phyloP scores from a whole-genome alignment of 1,140 invertebrate genomes.

The Drosophila repleta region DNA sequence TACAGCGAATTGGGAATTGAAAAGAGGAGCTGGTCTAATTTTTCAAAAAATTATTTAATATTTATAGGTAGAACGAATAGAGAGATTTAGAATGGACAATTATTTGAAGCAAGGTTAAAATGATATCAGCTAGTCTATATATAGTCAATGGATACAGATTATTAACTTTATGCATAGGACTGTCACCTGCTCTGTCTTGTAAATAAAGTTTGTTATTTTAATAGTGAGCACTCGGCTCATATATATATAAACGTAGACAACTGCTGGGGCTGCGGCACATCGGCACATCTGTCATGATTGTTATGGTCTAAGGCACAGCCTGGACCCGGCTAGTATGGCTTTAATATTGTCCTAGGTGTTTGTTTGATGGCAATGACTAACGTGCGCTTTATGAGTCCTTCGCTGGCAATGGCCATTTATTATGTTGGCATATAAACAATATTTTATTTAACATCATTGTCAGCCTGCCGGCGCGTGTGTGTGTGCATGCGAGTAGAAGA shows the following conservation, averaged over 20 bases:
- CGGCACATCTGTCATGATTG: conserved; percentile 71
- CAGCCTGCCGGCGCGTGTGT: conserved; percentile 16
- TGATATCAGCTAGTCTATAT: too few relatives aligned
- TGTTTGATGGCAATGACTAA: conserved; percentile 48
- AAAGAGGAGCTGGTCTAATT: neutral
- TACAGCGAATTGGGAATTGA: neutral
- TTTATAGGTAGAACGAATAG: too few relatives aligned
- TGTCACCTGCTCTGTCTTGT: neutral
- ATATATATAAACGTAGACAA: conserved; percentile 3
- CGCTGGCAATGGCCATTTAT: conserved; percentile 75
- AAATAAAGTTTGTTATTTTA: neutral
- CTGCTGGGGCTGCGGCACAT: conserved; percentile 2
- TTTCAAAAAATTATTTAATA: neutral
- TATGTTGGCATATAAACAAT: conserved; percentile 81
- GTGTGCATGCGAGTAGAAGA: conserved; percentile 38
- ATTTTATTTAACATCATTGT: conserved; percentile 82
- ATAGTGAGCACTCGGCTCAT: neutral
- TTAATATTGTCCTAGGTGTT: conserved; percentile 49
- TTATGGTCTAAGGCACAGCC: conserved; percentile 50
- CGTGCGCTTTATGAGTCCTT: conserved; percentile 72
- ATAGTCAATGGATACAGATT: too few relatives aligned
- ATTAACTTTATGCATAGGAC: too few relatives aligned
- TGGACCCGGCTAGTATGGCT: conserved; percentile 3
- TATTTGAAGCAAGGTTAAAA: too few relatives aligned
- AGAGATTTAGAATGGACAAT: too few relatives aligned